A percentile compares a stretch with the other conserved stretches of the same genome.
These are phyloP conservation scores for Cyrtonyx montezumae DNA, from an alignment of 2,113 vertebrate species.

Conservation along the genomic window DNA sequence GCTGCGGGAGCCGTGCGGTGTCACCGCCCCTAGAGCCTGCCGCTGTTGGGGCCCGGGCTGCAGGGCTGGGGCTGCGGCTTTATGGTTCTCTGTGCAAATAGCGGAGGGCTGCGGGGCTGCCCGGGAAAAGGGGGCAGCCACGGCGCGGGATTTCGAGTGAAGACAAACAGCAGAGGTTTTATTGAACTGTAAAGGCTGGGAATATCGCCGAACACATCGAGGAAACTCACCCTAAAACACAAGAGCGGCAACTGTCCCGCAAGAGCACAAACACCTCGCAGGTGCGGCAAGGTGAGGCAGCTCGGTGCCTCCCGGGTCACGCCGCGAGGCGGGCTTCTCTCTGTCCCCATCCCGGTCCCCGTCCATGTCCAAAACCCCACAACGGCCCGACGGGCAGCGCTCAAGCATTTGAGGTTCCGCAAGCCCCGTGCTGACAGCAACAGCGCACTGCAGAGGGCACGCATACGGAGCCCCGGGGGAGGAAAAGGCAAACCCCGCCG, in stretches of 20 bases:
- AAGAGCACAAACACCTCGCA: background rate
- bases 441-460: background rate
- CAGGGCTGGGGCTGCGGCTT: background rate
- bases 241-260: background rate
- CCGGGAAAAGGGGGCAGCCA: background rate
- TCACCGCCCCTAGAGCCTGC: background rate
- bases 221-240: background rate
- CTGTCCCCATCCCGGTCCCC: background rate
- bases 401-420: background rate
- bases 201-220: background rate
- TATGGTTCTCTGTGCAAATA: background rate
- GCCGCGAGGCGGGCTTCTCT: background rate
- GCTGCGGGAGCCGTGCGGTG: background rate
- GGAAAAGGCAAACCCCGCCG: background rate
- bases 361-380: background rate
- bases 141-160: background rate
- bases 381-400: background rate
- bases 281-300: background rate
- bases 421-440: background rate
- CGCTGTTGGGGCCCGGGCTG: background rate
- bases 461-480: background rate
- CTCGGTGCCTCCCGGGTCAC: background rate
- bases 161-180: conserved; percentile 18
- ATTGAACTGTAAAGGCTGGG: conserved; percentile 29
- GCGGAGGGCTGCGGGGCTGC: background rate